Evolutionary conservation across 2,113 vertebrate species (phyloP).

Genomic region (Nettapus auritus): DNA sequence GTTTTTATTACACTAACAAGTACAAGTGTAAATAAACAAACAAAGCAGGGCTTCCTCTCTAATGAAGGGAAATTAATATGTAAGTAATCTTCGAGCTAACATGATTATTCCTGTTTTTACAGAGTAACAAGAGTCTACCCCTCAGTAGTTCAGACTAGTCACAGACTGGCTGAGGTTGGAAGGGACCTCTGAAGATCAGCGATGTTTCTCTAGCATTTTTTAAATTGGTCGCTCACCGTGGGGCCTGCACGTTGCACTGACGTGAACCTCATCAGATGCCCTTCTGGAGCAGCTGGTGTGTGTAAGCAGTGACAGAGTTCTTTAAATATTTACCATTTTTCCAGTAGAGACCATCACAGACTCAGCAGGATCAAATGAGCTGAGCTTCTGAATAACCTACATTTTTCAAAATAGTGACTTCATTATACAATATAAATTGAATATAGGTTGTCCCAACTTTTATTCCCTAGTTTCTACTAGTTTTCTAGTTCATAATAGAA

Average conservation of each 20-base stretch:
- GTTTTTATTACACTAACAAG: neutral
- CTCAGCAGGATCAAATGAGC: neutral
- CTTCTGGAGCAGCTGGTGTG: accelerated
- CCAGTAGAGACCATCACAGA: neutral
- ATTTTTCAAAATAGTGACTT: neutral
- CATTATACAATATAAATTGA: neutral
- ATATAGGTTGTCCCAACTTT: neutral
- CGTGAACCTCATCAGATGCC: neutral
- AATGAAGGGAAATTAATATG: neutral
- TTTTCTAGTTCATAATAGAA: neutral
- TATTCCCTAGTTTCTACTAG: neutral
- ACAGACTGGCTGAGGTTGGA: no score
- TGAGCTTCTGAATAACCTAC: neutral
- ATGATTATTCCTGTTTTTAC: accelerated
- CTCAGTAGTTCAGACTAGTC: neutral
- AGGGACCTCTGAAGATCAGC: no score
- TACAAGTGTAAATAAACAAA: accelerated
- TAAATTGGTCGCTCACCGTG: accelerated
- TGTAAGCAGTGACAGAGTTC: accelerated
- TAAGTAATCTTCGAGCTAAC: neutral
- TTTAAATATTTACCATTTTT: accelerated
- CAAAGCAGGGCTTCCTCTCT: neutral
- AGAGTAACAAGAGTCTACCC: accelerated
- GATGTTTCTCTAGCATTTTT: accelerated
- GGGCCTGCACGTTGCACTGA: accelerated